Conservation (phyloP, 30 jellyfish, hydroid and myxozoan species). For the Mastigias papua region DNA sequence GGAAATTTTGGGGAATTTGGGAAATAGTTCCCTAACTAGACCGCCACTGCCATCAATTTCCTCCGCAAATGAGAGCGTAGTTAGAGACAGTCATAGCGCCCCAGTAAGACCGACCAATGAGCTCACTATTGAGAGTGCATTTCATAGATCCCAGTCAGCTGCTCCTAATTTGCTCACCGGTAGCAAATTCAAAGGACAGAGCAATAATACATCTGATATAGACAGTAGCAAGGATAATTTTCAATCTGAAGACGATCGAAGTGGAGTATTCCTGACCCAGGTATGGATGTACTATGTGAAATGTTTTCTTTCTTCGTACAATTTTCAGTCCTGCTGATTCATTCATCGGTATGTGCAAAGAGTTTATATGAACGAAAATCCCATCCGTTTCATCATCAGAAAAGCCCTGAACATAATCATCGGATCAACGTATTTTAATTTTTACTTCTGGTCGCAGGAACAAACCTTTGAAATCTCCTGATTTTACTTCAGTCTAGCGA, state of each 20-base stretch:
- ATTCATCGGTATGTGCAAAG: no score
- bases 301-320: neutral
- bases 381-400: no score
- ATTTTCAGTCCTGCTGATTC: neutral
- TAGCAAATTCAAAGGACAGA: neutral
- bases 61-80: neutral
- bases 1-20: slow-evolving; percentile 55
- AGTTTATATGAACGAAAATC: no score
- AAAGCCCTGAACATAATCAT: no score
- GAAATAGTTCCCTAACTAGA: slow-evolving; percentile 28
- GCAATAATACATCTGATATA: neutral
- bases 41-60: slow-evolving; percentile 49
- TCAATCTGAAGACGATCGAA: neutral
- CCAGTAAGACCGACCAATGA: neutral
- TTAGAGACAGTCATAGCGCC: slow-evolving; percentile 40
- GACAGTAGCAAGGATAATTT: neutral
- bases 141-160: slow-evolving; percentile 30
- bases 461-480: no score
- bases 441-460: no score
- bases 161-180: slow-evolving; percentile 33
- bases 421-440: no score
- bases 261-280: slow-evolving; percentile 64
- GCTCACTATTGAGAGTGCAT: neutral
- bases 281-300: neutral
- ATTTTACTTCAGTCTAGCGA: no score